A percentile compares a stretch with the other conserved stretches of the same genome.
Evolutionary conservation across 2,113 vertebrate species (phyloP).

Genomic region (Microcebus murinus): DNA sequence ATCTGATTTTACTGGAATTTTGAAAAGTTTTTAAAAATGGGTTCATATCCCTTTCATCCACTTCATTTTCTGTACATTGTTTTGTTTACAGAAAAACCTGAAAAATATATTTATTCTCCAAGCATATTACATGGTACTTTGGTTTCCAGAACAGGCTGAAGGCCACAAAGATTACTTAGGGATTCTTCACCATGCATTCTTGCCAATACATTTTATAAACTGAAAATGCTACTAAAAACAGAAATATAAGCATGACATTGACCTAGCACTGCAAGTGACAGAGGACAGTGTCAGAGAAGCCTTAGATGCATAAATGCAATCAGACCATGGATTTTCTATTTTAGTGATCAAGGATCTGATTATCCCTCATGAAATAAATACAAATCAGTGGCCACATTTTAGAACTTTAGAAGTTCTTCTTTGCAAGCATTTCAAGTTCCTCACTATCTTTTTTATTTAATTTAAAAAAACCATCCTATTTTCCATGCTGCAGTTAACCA

Average conservation of each 20-base stretch:
- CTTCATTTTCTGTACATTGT: neutral
- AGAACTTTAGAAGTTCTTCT: conserved; percentile 19
- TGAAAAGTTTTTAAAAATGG: neutral
- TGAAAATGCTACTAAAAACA: neutral
- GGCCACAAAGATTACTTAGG: neutral
- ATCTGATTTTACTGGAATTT: neutral
- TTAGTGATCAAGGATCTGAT: neutral
- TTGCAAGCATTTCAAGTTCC: neutral
- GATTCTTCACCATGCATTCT: neutral
- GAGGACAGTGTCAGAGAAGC: neutral
- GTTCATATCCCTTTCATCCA: neutral
- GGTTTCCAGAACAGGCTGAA: neutral
- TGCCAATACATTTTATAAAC: neutral
- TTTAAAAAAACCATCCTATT: neutral
- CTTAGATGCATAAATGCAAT: neutral
- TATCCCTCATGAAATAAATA: neutral
- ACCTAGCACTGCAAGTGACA: neutral
- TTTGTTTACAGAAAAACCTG: neutral
- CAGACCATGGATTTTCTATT: neutral
- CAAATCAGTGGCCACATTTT: neutral
- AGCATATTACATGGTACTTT: neutral
- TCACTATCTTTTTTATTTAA: neutral
- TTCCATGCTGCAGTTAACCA: neutral
- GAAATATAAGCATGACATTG: neutral
- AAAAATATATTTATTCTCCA: conserved; percentile 22